phyloP scores from a whole-genome alignment of 2,797 vertebrate species.

The Pipistrellus pipistrellus region DNA sequence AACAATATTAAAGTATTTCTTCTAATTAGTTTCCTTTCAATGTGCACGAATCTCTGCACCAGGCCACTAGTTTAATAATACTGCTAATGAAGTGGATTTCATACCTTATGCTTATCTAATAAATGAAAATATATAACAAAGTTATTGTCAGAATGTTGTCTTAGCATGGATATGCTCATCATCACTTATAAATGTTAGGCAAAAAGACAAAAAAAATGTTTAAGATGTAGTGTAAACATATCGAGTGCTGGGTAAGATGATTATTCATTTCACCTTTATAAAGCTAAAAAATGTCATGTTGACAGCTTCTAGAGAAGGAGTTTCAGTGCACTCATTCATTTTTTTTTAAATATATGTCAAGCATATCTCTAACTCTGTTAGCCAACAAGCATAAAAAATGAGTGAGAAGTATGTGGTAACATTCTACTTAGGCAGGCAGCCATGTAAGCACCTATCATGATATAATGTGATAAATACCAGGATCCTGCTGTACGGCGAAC shows the following conservation, averaged over 20 bases:
- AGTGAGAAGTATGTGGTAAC: not conserved
- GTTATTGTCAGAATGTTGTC: conserved; percentile 1
- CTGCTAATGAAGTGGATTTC: not conserved
- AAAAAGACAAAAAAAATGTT: not conserved
- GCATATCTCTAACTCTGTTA: not conserved
- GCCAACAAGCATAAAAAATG: not conserved
- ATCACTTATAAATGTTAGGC: not conserved
- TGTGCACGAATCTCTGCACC: no score
- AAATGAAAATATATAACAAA: conserved; percentile 26
- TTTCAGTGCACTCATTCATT: not conserved
- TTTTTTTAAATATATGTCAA: not conserved
- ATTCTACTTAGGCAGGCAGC: not conserved
- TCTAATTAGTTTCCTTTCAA: no score
- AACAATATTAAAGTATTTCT: no score
- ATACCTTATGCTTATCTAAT: not conserved
- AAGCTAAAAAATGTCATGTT: not conserved
- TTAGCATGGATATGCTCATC: not conserved
- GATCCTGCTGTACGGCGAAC: no score
- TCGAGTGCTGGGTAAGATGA: not conserved
- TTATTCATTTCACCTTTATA: not conserved
- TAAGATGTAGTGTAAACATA: not conserved
- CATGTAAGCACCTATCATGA: not conserved
- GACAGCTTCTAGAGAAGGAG: conserved; percentile 15
- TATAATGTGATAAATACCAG: not conserved
- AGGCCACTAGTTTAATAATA: conserved; percentile 4